Evolutionary conservation across 2,113 vertebrate species (phyloP).

Genomic region (Dasyprocta punctata): DNA sequence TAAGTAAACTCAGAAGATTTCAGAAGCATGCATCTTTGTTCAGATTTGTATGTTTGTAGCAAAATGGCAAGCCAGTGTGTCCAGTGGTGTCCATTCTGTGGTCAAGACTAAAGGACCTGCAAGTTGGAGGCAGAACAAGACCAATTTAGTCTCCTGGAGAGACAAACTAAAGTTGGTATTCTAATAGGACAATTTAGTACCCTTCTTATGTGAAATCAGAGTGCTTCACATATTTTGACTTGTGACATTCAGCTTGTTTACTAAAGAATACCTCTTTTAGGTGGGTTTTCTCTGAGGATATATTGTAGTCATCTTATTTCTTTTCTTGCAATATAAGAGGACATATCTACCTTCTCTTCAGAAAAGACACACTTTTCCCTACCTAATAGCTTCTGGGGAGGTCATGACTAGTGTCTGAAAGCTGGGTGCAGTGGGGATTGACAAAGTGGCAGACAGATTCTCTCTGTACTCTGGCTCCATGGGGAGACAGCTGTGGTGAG

Average conservation of each 20-base stretch:
- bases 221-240: neutral
- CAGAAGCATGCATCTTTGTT: neutral
- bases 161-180: neutral
- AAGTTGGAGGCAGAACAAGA: neutral
- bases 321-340: neutral
- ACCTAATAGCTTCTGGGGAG: neutral
- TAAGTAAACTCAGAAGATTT: constrained; percentile 29
- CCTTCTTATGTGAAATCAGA: neutral
- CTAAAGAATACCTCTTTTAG: neutral
- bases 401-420: neutral
- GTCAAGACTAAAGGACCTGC: neutral
- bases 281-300: neutral
- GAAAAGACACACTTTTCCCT: neutral
- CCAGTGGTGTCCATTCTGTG: neutral
- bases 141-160: neutral
- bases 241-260: constrained; percentile 17
- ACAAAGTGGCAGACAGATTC: neutral
- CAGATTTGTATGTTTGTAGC: neutral
- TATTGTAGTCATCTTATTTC: neutral
- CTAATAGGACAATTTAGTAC: neutral
- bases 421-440: neutral
- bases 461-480: neutral
- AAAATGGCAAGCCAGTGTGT: neutral
- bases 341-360: neutral
- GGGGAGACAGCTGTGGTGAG: neutral